Percentiles rank a stretch among this genome's conserved stretches.
These are phyloP conservation scores for Acestrorhynchus altus DNA, from an alignment of 2,797 vertebrate genomes.

Conservation along the genomic window DNA sequence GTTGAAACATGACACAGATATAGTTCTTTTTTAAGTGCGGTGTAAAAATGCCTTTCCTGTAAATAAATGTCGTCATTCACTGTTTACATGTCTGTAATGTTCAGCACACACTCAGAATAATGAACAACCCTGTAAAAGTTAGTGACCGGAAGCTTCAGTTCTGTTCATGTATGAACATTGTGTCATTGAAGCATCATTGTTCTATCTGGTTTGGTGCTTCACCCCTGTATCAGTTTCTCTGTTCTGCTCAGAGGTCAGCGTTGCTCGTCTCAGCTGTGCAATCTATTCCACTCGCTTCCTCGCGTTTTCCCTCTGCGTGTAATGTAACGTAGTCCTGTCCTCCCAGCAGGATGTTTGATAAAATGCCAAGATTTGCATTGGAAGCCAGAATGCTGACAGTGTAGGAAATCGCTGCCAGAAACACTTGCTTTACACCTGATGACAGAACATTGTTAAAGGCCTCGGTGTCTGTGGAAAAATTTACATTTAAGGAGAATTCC, in stretches of 20 bases:
- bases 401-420: neutral
- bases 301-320: neutral
- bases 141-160: no score
- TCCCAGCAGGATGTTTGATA: neutral
- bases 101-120: neutral
- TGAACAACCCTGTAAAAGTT: neutral
- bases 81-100: neutral
- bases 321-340: neutral
- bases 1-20: neutral
- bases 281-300: neutral
- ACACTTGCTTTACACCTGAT: neutral
- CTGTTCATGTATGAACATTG: neutral
- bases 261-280: neutral
- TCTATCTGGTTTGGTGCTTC: neutral
- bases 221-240: neutral
- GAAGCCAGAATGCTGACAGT: neutral
- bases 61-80: slow-evolving; percentile 31
- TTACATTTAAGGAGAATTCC: no score
- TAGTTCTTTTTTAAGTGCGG: slow-evolving; percentile 38
- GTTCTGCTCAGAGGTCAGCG: neutral
- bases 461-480: neutral
- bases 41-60: slow-evolving; percentile 26
- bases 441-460: neutral
- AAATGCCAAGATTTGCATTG: slow-evolving; percentile 26
- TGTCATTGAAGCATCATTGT: neutral